Conservation (phyloP, 2,888 invertebrate genomes). For the Scaptodrosophila latifasciaeformis region DNA sequence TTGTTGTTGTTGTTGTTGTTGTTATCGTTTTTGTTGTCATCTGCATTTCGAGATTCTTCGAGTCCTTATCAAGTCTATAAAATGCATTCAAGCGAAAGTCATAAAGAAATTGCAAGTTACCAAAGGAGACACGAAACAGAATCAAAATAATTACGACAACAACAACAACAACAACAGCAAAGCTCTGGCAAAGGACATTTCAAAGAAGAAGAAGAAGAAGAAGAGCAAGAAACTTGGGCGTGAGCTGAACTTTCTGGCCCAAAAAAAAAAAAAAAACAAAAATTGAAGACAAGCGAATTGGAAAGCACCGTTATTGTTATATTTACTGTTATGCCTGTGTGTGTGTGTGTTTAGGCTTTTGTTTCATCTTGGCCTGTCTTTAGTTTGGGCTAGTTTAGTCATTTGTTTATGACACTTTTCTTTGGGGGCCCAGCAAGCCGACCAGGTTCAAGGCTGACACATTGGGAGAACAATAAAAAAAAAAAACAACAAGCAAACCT, state of each 20-base stretch:
- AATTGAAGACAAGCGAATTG: slow-evolving; percentile 2
- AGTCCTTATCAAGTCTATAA: no score
- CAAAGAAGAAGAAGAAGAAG: neutral
- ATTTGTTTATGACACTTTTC: no score
- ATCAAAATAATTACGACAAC: slow-evolving; percentile 1
- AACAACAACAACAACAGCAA: neutral
- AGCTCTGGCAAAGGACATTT: neutral
- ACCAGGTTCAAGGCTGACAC: no score
- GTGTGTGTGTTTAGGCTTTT: neutral
- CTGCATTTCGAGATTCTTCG: no score
- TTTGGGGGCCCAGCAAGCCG: no score
- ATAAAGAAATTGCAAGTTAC: slow-evolving; percentile 6
- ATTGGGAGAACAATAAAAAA: no score
- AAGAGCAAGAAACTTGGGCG: neutral
- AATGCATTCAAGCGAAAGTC: slow-evolving; percentile 10
- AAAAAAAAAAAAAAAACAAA: no score
- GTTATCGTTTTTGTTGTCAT: no score
- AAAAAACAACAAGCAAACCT: no score
- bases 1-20: no score
- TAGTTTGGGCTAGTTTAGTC: no score
- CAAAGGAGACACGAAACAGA: slow-evolving; percentile 3
- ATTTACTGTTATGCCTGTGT: slow-evolving; percentile 36
- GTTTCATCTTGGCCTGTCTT: neutral
- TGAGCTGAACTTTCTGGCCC: no score
- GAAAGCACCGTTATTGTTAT: slow-evolving; percentile 14